These are phyloP conservation scores for Spheniscus mendiculus DNA, from an alignment of 2,113 vertebrate species.

Conservation along the genomic window DNA sequence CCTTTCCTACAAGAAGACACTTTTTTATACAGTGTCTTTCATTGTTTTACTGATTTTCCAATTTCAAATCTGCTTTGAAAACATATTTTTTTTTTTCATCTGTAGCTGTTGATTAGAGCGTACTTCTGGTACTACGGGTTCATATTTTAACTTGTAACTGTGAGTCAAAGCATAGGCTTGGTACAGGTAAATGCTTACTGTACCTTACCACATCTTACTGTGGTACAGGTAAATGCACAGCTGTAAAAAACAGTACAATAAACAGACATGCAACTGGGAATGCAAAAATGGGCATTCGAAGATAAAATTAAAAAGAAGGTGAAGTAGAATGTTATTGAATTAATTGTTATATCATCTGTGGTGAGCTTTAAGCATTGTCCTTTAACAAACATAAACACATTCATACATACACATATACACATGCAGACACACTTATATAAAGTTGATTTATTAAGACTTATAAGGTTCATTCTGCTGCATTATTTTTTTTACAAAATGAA, in stretches of 20 bases:
- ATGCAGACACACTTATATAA: neutral
- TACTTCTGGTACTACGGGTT: neutral
- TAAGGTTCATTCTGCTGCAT: neutral
- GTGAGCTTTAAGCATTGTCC: neutral
- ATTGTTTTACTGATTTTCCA: neutral
- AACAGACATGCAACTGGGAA: neutral
- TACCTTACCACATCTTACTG: too few relatives aligned
- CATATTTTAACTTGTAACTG: neutral
- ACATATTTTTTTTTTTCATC: neutral
- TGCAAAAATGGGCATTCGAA: neutral
- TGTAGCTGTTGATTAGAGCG: neutral
- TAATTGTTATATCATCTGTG: neutral
- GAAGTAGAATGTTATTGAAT: neutral
- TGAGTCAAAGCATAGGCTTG: neutral
- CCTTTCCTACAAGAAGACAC: neutral
- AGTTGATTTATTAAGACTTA: neutral
- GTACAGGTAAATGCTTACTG: neutral
- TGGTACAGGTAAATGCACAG: neutral
- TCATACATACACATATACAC: neutral
- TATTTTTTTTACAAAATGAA: neutral
- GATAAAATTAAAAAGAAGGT: neutral
- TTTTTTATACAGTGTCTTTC: neutral
- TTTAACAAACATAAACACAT: neutral
- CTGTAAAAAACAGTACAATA: neutral
- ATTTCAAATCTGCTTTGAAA: neutral